Conservation (phyloP, 2,113 vertebrate genomes). For the Ictalurus punctatus region DNA sequence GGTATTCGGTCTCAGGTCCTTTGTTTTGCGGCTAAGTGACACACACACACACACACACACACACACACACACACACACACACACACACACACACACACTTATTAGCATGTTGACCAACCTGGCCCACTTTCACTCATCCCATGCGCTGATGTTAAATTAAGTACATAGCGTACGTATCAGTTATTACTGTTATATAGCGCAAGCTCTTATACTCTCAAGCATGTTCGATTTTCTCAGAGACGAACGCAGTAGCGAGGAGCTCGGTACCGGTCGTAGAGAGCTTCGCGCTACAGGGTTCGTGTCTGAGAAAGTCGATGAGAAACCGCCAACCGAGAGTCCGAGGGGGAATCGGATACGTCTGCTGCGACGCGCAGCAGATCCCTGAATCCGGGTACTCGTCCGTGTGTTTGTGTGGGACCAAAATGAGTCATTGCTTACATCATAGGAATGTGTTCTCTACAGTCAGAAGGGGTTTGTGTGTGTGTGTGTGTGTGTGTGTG, state of each 20-base stretch:
- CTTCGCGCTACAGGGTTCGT: neutral
- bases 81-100: constrained; percentile 46
- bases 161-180: neutral
- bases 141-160: neutral
- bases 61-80: constrained; percentile 64
- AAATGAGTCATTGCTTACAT: neutral
- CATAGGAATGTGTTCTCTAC: neutral
- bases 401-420: neutral
- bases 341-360: neutral
- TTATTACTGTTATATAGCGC: neutral
- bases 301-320: neutral
- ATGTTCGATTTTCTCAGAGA: neutral
- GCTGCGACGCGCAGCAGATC: neutral
- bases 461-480: constrained; percentile 8
- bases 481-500: neutral
- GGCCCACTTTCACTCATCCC: neutral
- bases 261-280: neutral
- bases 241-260: neutral
- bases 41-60: constrained; percentile 60
- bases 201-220: neutral
- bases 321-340: neutral
- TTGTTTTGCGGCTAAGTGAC: constrained; percentile 85
- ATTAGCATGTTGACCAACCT: neutral
- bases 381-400: neutral
- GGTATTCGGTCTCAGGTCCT: constrained; percentile 80